Conservation (phyloP, 23 tunicate genomes). For the Halocynthia roretzi region DNA sequence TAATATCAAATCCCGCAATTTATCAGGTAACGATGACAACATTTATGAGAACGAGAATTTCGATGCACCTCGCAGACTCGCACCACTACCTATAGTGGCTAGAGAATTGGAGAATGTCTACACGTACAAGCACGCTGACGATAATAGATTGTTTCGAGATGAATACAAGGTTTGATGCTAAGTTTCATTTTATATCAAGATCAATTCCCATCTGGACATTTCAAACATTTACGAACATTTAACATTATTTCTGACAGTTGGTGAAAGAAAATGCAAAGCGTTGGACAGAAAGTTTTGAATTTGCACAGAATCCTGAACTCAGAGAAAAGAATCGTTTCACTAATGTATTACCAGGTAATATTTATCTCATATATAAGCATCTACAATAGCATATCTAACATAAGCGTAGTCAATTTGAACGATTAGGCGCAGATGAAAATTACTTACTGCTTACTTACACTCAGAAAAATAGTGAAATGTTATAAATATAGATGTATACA, state of each 20-base stretch:
- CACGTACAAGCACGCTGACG: slow-evolving; percentile 8
- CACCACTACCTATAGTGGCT: neutral
- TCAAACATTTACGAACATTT: no score
- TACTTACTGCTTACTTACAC: no score
- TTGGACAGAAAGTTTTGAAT: neutral
- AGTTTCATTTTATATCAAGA: neutral
- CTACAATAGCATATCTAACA: no score
- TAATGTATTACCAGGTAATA: slow-evolving; percentile 15
- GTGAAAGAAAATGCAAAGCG: slow-evolving; percentile 4
- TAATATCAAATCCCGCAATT: no score
- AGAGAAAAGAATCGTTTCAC: slow-evolving; percentile 14
- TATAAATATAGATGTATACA: no score
- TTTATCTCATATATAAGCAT: no score
- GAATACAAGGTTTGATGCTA: slow-evolving; percentile 12
- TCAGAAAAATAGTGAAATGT: no score
- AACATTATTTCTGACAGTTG: neutral
- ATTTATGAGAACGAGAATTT: neutral
- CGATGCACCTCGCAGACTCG: neutral
- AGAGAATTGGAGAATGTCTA: slow-evolving; percentile 7
- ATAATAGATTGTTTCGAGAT: slow-evolving; percentile 16
- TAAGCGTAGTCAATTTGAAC: no score
- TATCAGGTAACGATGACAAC: neutral
- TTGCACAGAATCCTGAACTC: slow-evolving; percentile 1
- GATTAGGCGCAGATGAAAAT: no score
- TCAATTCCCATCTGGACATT: no score